phyloP scores from a whole-genome alignment of 2,797 vertebrate species.

The Syncerus caffer region DNA sequence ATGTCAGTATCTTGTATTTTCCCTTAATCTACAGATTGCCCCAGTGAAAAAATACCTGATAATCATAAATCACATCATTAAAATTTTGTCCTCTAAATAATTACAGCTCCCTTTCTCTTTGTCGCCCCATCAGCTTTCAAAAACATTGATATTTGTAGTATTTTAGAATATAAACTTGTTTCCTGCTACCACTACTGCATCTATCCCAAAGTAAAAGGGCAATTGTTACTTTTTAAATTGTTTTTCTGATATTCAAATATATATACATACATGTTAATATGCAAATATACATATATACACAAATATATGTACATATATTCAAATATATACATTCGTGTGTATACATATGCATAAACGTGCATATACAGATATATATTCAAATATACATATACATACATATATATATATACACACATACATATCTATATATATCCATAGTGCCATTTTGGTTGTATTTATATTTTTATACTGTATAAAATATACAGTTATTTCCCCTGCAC shows the following conservation, averaged over 20 bases:
- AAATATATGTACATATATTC: neutral
- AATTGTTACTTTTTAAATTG: neutral
- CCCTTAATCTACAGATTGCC: neutral
- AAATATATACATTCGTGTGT: neutral
- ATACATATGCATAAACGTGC: neutral
- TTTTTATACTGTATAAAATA: neutral
- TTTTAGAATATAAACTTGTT: neutral
- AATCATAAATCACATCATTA: neutral
- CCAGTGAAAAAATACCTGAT: neutral
- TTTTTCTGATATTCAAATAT: neutral
- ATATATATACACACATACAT: too few relatives aligned
- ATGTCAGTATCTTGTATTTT: neutral
- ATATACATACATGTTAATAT: neutral
- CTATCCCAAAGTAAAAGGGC: neutral
- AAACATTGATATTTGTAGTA: neutral
- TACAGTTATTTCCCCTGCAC: neutral
- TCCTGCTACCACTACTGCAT: neutral
- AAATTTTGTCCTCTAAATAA: neutral
- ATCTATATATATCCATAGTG: neutral
- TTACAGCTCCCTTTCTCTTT: neutral
- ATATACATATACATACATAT: neutral
- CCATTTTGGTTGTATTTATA: neutral
- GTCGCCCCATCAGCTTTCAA: neutral
- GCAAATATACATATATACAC: neutral
- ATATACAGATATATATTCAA: neutral